A percentile compares a stretch with the other conserved stretches of the same genome.
Conservation (phyloP, 2,113 vertebrate species). For the Embiotoca jacksoni region DNA sequence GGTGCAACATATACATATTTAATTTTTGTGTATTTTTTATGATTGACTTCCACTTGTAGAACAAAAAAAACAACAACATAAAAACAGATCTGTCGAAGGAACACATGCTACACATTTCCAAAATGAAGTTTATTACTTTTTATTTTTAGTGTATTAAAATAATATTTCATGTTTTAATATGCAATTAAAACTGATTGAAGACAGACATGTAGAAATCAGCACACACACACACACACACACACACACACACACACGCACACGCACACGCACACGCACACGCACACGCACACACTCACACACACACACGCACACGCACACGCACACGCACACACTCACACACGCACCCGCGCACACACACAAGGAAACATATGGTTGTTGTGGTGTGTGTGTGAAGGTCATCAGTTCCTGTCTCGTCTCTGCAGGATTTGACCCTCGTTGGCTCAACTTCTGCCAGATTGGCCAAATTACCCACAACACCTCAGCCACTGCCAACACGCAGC, state of each 20-base stretch:
- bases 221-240: background rate
- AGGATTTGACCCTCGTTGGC: slow-evolving; percentile 61
- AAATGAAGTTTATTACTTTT: no score
- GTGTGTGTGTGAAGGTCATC: slow-evolving; percentile 68
- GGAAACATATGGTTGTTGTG: slow-evolving; percentile 59
- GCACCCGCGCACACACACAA: slow-evolving; percentile 12
- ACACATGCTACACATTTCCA: no score
- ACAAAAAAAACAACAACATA: no score
- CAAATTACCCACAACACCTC: slow-evolving; percentile 64
- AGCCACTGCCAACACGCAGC: slow-evolving; percentile 52
- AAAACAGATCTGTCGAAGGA: no score
- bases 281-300: slow-evolving; percentile 24
- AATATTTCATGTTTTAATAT: background rate
- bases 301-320: slow-evolving; percentile 22
- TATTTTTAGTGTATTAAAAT: no score
- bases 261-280: slow-evolving; percentile 11
- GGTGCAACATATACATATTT: no score
- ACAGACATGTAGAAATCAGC: background rate
- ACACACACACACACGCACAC: slow-evolving; percentile 22
- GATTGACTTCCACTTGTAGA: no score
- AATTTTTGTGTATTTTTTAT: no score
- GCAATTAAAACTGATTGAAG: background rate
- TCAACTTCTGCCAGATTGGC: slow-evolving; percentile 61
- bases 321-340: slow-evolving; percentile 15
- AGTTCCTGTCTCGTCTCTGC: slow-evolving; percentile 69